Evolutionary conservation across 2,888 invertebrate species (phyloP).

Genomic region (Meghimatium bilineatum): DNA sequence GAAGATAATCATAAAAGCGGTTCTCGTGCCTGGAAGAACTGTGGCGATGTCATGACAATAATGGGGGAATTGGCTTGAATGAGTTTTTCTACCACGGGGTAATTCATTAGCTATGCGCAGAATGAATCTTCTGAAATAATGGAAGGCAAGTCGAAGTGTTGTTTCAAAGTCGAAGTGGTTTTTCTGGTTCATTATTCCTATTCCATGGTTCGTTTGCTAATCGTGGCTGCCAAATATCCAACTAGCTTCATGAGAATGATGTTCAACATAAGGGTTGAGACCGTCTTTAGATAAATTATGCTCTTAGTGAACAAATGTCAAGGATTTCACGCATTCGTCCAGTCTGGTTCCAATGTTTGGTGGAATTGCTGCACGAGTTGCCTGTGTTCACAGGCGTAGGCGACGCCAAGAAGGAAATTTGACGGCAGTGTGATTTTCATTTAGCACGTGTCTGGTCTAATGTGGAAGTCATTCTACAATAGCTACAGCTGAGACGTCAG

Average conservation of each 20-base stretch:
- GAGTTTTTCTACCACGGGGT: neutral
- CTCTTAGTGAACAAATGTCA: neutral
- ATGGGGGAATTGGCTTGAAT: neutral
- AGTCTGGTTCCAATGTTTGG: neutral
- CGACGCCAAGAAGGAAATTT: neutral
- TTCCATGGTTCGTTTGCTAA: neutral
- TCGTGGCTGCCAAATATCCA: neutral
- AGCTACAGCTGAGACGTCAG: neutral
- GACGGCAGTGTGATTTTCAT: constrained; percentile 2
- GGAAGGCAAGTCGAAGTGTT: neutral
- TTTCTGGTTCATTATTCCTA: neutral
- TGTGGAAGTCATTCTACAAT: neutral
- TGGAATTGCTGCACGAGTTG: too few species aligned
- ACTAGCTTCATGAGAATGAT: neutral
- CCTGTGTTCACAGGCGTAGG: neutral
- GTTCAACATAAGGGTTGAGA: neutral
- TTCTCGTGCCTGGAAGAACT: neutral
- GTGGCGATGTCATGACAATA: neutral
- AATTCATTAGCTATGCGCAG: neutral
- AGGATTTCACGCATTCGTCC: neutral
- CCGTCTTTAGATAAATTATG: neutral
- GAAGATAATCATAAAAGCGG: neutral
- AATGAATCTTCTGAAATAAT: neutral
- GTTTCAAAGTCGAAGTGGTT: neutral
- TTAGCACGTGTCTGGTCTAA: constrained; percentile 1